Evolutionary conservation across 1,140 invertebrate species (phyloP), one percentile per base, ranked within the genome.

Genomic region (Euwallacea fornicatus): DNA sequence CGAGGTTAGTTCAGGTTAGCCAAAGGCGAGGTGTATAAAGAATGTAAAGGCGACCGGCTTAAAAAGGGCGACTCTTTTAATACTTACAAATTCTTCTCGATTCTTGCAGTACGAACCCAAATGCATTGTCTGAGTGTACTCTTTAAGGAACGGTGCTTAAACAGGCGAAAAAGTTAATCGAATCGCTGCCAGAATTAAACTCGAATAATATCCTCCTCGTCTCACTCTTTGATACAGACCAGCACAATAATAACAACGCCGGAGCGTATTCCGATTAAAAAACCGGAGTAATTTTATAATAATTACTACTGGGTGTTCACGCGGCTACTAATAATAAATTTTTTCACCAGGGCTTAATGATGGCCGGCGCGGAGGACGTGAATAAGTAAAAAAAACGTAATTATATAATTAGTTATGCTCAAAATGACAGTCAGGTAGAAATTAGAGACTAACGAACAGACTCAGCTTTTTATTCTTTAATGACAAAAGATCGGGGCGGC

Each of bases 381-480:
- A 56, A 66, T 66, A 66, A 66, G 50, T 16, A 42, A 69, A 76
- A 79, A 78, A 78, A 78, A 76, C 73, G 64, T 78, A 79, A 79
- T 79, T 79, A 78, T 79, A 75, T 77, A 79, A 79, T 79, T 79
- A 79, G 77, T 76, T 78, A 79, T 79, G 77, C 76, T 78, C 76
- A 76, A 73, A 79, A 77, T 77, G 76, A 78, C 76, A 78, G 76
- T 76, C 74, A 78, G 75, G 76, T 77, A 77, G 71, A 76, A 76
- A 76, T 75, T 72, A 76, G 76, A 74, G 74, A 72, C 75, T 68
- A 60, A 60, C 56, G 55, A 60, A 66, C 33, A 15, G 10, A 58
- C 33, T 65, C 53, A 33, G 21, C 53, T 56, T 56, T n/a, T 15
- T 13, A 56, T 61, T 66, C 55, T 66, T 68, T 68, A 68, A 60